Evolutionary conservation across 2,113 vertebrate genomes (phyloP), one percentile per base, ranked within the genome.

Genomic region (Scomber japonicus): DNA sequence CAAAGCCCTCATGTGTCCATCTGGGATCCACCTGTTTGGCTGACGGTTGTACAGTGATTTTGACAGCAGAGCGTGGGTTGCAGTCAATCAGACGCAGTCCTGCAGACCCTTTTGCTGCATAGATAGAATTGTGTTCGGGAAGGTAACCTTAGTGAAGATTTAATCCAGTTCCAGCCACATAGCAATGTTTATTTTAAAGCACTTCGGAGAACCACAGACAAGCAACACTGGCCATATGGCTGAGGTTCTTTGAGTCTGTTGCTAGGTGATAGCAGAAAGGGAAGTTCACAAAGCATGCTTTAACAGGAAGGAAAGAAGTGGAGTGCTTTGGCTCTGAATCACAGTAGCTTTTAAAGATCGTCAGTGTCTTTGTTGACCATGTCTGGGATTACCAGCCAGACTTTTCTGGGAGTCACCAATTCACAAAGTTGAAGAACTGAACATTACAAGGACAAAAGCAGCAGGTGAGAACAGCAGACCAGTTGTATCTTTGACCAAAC

Each of bases 1-100:
- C 6, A 57, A 66, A 70, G 19, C 57, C 27, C 16, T 55, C 15
- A 24, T 71, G 44, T 2, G 1, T 76, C 78, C 78, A 85, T 83
- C 24, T 85, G 63, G 46, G 74, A 68, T 70, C 51, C 57, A 83
- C 30, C 70, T 85, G 70, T 63, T 68, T 55, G 15, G 53, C 16
- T 46, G 70, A 64, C 71, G 2, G 15, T 24, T 49, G 14, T n/a
- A 35, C 48, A 62, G 50, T n/a, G 19, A 60, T 75, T 63, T 48
- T 68, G 72, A 82, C 79, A 82, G 67, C 71, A 83, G 63, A 70
- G 59, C 13, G 61, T 86, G 48, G 68, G 63, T 19, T 63, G 69
- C 40, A 72, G 53, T 65, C 53, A 3, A 5, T 63, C 45, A 2
- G 17, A 80, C 57, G 16, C 10, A 0, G 14, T 64, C 19, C 35